Conservation (phyloP, 2,888 invertebrate genomes). For the Cerastis leucographa region DNA sequence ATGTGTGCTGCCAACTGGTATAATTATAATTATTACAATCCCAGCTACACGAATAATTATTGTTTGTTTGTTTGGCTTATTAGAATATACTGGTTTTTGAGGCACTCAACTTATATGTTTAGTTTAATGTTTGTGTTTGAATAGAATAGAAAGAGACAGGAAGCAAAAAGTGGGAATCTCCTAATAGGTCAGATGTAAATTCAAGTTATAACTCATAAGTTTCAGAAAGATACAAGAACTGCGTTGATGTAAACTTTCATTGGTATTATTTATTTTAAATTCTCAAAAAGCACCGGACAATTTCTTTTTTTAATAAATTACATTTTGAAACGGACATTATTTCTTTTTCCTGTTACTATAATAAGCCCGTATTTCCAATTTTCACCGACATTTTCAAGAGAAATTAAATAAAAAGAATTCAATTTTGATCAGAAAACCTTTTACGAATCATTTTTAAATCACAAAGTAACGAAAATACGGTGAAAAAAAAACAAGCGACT, state of each 20-base stretch:
- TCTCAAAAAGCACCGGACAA: not conserved
- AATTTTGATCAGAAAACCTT: slow-evolving; percentile 57
- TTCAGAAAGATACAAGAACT: too few relatives aligned
- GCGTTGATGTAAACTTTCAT: not conserved
- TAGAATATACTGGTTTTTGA: slow-evolving; percentile 28
- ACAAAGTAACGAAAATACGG: slow-evolving; percentile 25
- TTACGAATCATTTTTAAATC: slow-evolving; percentile 40
- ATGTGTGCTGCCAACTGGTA: slow-evolving; percentile 60
- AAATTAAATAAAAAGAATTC: slow-evolving; percentile 53
- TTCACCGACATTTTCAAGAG: slow-evolving; percentile 23
- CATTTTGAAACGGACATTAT: not conserved
- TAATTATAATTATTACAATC: slow-evolving; percentile 58
- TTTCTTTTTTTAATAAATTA: slow-evolving; percentile 4
- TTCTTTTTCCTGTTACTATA: slow-evolving; percentile 21
- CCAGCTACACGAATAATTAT: slow-evolving; percentile 52
- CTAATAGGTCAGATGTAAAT: not conserved
- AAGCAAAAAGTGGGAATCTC: not conserved
- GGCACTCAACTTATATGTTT: not conserved
- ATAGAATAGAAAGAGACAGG: not conserved
- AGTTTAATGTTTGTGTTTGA: not conserved
- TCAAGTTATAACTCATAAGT: too few relatives aligned
- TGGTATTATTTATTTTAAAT: not conserved
- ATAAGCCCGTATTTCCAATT: slow-evolving; percentile 18
- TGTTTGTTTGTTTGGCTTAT: slow-evolving; percentile 49
- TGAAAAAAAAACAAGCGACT: slow-evolving; percentile 26